Conservation (phyloP, 2,888 invertebrate genomes). For the Hylaea fasciaria region DNA sequence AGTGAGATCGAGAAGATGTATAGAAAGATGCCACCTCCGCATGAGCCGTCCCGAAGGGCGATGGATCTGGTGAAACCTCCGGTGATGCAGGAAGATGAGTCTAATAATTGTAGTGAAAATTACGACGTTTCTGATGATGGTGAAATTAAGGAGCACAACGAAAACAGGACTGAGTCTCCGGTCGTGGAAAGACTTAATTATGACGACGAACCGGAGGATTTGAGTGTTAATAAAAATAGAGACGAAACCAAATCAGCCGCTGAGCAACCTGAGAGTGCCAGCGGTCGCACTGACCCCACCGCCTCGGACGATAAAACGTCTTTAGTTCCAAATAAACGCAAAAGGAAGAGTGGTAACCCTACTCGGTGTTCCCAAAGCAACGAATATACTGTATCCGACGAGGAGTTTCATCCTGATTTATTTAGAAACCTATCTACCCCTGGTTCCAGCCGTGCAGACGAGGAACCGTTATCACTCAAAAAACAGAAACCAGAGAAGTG, state of each 20-base stretch:
- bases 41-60: conserved; percentile 65
- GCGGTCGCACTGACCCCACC: conserved; percentile 66
- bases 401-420: conserved; percentile 76
- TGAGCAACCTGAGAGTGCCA: conserved; percentile 60
- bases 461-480: conserved; percentile 78
- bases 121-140: conserved; percentile 71
- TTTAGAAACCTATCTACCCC: conserved; percentile 77
- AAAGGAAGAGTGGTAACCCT: conserved; percentile 93
- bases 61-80: conserved; percentile 70
- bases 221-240: conserved; percentile 88
- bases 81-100: conserved; percentile 64
- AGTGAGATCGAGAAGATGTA: conserved; percentile 84
- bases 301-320: conserved; percentile 77
- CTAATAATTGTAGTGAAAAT: conserved; percentile 72
- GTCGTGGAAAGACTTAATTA: conserved; percentile 69
- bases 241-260: conserved; percentile 83
- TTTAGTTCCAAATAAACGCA: conserved; percentile 87
- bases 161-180: conserved; percentile 58
- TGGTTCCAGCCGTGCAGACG: conserved; percentile 70
- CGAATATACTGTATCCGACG: conserved; percentile 79
- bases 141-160: conserved; percentile 63
- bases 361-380: conserved; percentile 88
- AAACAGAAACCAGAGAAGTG: conserved; percentile 78
- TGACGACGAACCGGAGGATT: conserved; percentile 87
- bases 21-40: conserved; percentile 72